phyloP scores from a whole-genome alignment of 2,797 vertebrate species.

The Chrosomus eos region DNA sequence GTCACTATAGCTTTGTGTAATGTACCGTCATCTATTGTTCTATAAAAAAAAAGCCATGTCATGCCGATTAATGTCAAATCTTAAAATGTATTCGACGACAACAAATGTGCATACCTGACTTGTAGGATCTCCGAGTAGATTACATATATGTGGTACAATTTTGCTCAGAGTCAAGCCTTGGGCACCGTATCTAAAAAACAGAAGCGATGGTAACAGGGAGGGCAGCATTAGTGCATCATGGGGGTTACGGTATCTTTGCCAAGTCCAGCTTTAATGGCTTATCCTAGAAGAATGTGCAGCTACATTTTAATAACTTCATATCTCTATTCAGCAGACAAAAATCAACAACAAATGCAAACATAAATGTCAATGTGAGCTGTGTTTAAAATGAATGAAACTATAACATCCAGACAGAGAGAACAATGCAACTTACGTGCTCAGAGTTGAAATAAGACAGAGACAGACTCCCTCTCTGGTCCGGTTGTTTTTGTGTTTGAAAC shows the following conservation, averaged over 20 bases:
- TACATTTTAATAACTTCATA: not conserved
- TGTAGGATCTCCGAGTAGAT: constrained; percentile 94
- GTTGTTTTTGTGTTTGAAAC: constrained; percentile 99
- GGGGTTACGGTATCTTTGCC: constrained; percentile 8
- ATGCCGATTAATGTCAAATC: not conserved
- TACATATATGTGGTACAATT: constrained; percentile 99
- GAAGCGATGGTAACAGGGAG: not conserved
- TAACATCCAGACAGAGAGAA: not conserved
- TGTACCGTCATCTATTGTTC: not conserved
- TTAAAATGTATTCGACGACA: not conserved
- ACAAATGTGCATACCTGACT: constrained; percentile 84
- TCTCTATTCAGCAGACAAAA: not conserved
- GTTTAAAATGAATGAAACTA: not conserved
- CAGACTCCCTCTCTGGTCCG: constrained; percentile 96
- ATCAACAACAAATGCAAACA: not conserved
- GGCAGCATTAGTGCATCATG: constrained; percentile 4
- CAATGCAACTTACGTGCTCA: constrained; percentile 83
- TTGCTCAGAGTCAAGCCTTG: constrained; percentile 97
- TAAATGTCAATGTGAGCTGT: not conserved
- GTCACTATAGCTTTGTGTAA: constrained; percentile 8
- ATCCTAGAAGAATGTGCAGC: not conserved
- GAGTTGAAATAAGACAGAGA: constrained; percentile 94
- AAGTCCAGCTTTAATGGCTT: constrained; percentile 12
- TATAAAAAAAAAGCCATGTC: constrained; percentile 24
- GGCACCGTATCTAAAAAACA: constrained; percentile 87